These are phyloP conservation scores for Creontiades dilutus DNA, from an alignment of 2,888 invertebrate species.

Conservation along the genomic window DNA sequence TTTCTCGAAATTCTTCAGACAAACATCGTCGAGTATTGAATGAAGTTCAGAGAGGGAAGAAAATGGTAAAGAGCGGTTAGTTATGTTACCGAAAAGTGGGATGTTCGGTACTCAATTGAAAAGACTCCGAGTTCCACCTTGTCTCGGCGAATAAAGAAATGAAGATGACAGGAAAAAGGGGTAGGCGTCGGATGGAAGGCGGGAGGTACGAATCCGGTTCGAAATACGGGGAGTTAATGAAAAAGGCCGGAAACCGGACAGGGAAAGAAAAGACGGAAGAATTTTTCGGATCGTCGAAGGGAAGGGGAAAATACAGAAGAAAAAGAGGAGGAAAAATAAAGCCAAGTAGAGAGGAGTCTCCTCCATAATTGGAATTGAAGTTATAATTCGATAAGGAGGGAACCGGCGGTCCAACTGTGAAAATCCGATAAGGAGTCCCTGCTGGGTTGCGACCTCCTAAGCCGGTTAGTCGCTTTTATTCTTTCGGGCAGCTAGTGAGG, in stretches of 20 bases:
- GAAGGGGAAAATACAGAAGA: constrained; percentile 62
- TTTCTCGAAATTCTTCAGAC: too few species aligned
- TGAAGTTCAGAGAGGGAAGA: too few species aligned
- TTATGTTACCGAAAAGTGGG: too few species aligned
- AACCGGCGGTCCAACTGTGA: constrained; percentile 55
- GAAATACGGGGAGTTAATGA: constrained; percentile 60
- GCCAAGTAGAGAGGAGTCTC: constrained; percentile 22
- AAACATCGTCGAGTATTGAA: too few species aligned
- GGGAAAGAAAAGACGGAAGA: constrained; percentile 27
- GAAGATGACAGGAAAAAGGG: not conserved
- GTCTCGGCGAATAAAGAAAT: not conserved
- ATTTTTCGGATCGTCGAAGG: constrained; percentile 58
- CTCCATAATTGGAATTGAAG: constrained; percentile 62
- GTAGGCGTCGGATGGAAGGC: not conserved
- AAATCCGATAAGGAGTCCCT: constrained; percentile 39
- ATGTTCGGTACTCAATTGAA: too few species aligned
- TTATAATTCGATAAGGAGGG: constrained; percentile 56
- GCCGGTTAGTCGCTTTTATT: constrained; percentile 49
- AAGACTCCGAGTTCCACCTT: not conserved
- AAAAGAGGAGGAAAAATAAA: constrained; percentile 73
- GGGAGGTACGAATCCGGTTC: not conserved
- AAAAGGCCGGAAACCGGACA: constrained; percentile 67
- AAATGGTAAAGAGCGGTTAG: too few species aligned
- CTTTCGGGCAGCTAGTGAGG: not conserved
- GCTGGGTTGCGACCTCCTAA: constrained; percentile 7